Percentiles rank a stretch among this genome's conserved stretches.
phyloP scores from a whole-genome alignment of 2,113 vertebrate species.

The Pagrus major region DNA sequence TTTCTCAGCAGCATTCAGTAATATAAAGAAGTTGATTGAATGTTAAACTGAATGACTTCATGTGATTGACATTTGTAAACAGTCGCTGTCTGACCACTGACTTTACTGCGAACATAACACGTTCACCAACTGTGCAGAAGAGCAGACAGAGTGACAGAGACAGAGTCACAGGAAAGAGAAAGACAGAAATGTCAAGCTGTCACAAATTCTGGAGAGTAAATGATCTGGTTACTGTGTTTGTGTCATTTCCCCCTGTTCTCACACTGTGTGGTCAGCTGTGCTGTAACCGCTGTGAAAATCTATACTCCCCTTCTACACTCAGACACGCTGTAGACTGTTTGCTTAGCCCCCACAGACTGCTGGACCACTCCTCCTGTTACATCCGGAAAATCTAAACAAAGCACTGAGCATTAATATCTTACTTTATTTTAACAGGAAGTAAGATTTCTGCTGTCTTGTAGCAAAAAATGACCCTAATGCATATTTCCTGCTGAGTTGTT shows the following conservation, averaged over 20 bases:
- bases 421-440: conserved; percentile 26
- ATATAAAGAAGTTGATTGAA: background rate
- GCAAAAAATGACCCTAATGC: background rate
- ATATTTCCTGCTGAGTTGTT: conserved; percentile 23
- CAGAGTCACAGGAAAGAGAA: too few relatives aligned
- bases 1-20: background rate
- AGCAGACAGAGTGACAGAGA: too few relatives aligned
- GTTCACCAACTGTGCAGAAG: background rate
- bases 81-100: background rate
- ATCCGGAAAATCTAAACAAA: conserved; percentile 16
- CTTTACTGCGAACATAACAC: background rate
- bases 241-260: conserved; percentile 42
- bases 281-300: conserved; percentile 43
- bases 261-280: conserved; percentile 56
- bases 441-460: background rate
- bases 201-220: conserved; percentile 23
- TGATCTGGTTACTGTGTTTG: conserved; percentile 47
- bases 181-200: conserved; percentile 20
- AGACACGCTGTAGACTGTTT: conserved; percentile 21
- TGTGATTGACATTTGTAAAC: background rate
- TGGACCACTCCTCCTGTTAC: conserved; percentile 1
- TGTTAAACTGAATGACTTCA: background rate
- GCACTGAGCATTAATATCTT: background rate
- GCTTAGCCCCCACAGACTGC: conserved; percentile 13
- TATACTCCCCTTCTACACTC: conserved; percentile 27